Base-by-base conservation (phyloP, 2,888 invertebrate genomes). In the Pandemis heparana region DNA sequence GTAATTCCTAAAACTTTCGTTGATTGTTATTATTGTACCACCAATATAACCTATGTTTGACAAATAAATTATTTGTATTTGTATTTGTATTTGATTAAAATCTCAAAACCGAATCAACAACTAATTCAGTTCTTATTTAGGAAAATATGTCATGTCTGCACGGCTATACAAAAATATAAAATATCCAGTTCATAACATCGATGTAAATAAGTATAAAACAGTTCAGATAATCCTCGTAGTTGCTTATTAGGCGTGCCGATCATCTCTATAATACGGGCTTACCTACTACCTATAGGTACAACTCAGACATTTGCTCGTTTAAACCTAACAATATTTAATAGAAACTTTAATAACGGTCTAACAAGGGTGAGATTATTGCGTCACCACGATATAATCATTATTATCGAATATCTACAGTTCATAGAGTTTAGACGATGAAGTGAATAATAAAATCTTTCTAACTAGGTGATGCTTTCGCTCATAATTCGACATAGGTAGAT, bases 1-100 rank as follows among this genome's bases (percentile, higher is more conserved):
- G 81, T 90, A 89, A 87, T 89, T 89, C 83, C 90, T 91, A 92
- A 88, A 87, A 92, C 90, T 90, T 90, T 91, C 88, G 82, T 87
- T 87, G 77, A n/a, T n/a, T n/a, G n/a, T n/a, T n/a, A n/a, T n/a
- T n/a, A n/a, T n/a, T n/a, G n/a, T n/a, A n/a, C n/a, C n/a, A n/a
- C n/a, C n/a, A n/a, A n/a, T n/a, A n/a, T n/a, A n/a, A n/a, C n/a
- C n/a, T n/a, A n/a, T n/a, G n/a, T n/a, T n/a, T n/a, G n/a, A n/a
- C n/a, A n/a, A n/a, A n/a, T n/a, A n/a, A n/a, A n/a, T n/a, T n/a
- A n/a, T n/a, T n/a, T n/a, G n/a, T n/a, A n/a, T n/a, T n/a, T n/a
- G n/a, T n/a, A n/a, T n/a, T n/a, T n/a, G n/a, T n/a, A n/a, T n/a
- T n/a, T n/a, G n/a, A 85, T 87, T 88, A 89, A 88, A 90, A 89